A percentile compares a stretch with the other conserved stretches of the same genome.
Conservation (phyloP, 2,797 vertebrate species). For the Yasuhikotakia modesta region DNA sequence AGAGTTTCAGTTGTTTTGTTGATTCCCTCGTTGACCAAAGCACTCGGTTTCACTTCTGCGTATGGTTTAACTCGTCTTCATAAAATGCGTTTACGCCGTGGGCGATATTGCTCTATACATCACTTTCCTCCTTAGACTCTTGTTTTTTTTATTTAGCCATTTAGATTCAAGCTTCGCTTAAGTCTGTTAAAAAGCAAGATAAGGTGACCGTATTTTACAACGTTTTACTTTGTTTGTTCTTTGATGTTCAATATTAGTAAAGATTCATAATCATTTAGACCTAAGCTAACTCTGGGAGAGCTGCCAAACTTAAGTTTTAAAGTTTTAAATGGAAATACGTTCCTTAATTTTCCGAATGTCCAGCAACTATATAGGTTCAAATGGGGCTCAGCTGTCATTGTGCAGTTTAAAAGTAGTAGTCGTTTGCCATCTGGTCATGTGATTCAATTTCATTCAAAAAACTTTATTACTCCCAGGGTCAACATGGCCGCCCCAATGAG, state of each 20-base stretch:
- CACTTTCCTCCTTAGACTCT: conserved; percentile 6
- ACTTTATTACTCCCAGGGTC: too few relatives aligned
- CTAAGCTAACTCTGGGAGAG: conserved; percentile 12
- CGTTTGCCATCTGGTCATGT: not conserved
- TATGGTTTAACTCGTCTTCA: not conserved
- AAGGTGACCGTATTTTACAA: conserved; percentile 8
- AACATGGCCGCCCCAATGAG: too few relatives aligned
- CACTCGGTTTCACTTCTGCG: not conserved
- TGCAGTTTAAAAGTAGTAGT: not conserved
- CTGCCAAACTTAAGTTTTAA: conserved; percentile 1
- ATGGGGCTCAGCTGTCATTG: too few relatives aligned
- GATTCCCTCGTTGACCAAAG: not conserved
- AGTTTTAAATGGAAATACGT: not conserved
- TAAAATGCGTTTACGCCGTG: not conserved
- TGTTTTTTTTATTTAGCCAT: conserved; percentile 6
- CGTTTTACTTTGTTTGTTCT: conserved; percentile 10
- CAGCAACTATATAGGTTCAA: not conserved
- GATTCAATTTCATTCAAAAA: too few relatives aligned
- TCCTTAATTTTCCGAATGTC: not conserved
- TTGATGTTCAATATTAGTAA: conserved; percentile 7
- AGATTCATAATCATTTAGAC: conserved; percentile 13
- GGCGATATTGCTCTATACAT: not conserved
- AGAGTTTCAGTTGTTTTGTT: conserved; percentile 5
- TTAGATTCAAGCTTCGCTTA: not conserved
- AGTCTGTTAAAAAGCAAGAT: not conserved